Percentiles rank a stretch among this genome's conserved stretches.
These are phyloP conservation scores for Carabus problematicus DNA, from an alignment of 2,888 invertebrate species.

Conservation along the genomic window DNA sequence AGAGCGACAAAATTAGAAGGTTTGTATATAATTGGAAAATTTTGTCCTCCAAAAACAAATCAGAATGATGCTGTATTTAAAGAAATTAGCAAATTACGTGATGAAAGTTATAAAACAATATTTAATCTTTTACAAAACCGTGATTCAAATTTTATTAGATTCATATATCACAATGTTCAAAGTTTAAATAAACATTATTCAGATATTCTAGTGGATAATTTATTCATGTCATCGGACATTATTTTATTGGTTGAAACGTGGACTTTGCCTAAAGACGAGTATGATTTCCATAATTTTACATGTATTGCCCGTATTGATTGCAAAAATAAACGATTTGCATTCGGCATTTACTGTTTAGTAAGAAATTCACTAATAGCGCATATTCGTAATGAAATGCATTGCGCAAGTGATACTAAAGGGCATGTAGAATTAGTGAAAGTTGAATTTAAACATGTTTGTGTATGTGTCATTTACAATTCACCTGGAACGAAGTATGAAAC, in stretches of 20 bases:
- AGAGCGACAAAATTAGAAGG: background rate
- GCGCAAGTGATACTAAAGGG: background rate
- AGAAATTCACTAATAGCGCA: background rate
- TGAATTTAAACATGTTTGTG: background rate
- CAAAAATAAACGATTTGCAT: background rate
- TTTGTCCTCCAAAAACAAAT: background rate
- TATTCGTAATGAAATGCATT: background rate
- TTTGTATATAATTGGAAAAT: constrained; percentile 4
- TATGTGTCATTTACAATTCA: constrained; percentile 1
- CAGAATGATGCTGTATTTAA: constrained; percentile 2
- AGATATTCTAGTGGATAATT: background rate
- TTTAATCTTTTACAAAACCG: background rate
- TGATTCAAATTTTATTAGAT: background rate
- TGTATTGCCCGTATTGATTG: background rate
- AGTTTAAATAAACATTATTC: constrained; percentile 6
- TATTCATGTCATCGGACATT: background rate
- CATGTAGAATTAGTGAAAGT: background rate
- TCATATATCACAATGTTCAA: constrained; percentile 5
- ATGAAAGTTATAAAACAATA: background rate
- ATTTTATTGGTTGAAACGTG: constrained; percentile 10
- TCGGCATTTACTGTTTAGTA: background rate
- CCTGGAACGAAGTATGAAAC: background rate
- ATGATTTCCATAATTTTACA: background rate
- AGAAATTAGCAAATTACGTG: background rate
- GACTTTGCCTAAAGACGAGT: constrained; percentile 2